A percentile compares a stretch with the other conserved stretches of the same genome.
Evolutionary conservation across 2,888 invertebrate genomes (phyloP).

Genomic region (Aradus depressus): DNA sequence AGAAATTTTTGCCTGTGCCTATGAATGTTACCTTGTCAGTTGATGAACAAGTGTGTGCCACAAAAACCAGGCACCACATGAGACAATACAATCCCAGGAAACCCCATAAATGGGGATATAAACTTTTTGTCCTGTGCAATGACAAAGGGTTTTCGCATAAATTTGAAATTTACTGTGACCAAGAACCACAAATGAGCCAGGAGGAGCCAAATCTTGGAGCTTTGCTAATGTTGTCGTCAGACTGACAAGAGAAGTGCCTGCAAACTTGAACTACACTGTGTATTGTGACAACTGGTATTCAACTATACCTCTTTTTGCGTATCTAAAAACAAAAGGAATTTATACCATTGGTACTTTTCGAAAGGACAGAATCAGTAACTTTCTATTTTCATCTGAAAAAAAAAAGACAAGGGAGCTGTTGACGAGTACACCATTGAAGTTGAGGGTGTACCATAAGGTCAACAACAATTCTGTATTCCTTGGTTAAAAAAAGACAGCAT

Average conservation of each 20-base stretch:
- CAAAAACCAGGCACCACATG: conserved; percentile 28
- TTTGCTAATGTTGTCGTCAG: conserved; percentile 34
- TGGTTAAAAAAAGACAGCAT: conserved; percentile 24
- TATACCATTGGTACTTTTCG: conserved; percentile 33
- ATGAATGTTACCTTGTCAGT: neutral
- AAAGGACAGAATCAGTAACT: conserved; percentile 33
- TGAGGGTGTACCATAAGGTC: conserved; percentile 29
- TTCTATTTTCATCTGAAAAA: too few species aligned
- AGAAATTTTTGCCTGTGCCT: neutral
- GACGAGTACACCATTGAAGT: conserved; percentile 30
- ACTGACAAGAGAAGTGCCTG: conserved; percentile 32
- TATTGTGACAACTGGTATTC: conserved; percentile 35
- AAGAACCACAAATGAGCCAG: conserved; percentile 15
- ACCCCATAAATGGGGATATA: too few species aligned
- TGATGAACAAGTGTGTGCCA: conserved; percentile 25
- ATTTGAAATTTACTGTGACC: conserved; percentile 30
- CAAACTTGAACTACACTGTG: conserved; percentile 32
- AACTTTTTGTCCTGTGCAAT: conserved; percentile 33
- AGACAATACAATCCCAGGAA: conserved; percentile 26
- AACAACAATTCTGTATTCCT: conserved; percentile 27
- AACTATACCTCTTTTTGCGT: conserved; percentile 30
- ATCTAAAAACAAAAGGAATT: conserved; percentile 32
- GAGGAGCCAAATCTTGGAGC: conserved; percentile 34
- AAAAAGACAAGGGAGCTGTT: conserved; percentile 30
- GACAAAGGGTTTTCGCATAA: conserved; percentile 33